Evolutionary conservation across 2,797 vertebrate genomes (phyloP).

Genomic region (Cynodonichthys magdalenae): DNA sequence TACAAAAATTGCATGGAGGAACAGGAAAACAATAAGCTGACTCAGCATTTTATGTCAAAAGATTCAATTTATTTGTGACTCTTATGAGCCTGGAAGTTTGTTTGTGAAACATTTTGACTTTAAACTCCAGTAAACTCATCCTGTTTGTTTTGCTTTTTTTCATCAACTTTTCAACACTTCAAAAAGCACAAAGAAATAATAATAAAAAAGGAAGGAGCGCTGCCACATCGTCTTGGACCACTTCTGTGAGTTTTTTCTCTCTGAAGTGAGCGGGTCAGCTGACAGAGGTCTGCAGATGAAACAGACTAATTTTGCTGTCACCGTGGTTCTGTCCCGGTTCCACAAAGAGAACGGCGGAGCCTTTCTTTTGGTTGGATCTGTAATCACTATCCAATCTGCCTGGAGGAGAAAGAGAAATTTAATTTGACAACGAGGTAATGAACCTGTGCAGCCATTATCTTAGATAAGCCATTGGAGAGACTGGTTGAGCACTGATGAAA

Average conservation of each 20-base stretch:
- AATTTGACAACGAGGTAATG: constrained; percentile 88
- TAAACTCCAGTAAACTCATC: no score
- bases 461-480: constrained; percentile 84
- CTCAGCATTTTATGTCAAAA: no score
- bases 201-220: neutral
- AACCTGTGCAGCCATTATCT: constrained; percentile 85
- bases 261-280: constrained; percentile 33
- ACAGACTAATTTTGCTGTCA: constrained; percentile 53
- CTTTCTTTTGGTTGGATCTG: constrained; percentile 78
- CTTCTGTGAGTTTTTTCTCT: constrained; percentile 13
- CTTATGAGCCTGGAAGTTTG: no score
- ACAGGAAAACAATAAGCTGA: no score
- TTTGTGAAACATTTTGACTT: no score
- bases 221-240: constrained; percentile 13
- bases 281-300: constrained; percentile 51
- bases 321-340: constrained; percentile 50
- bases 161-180: constrained; percentile 10
- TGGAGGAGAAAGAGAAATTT: constrained; percentile 82
- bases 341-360: constrained; percentile 63
- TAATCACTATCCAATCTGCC: constrained; percentile 84
- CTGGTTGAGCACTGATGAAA: constrained; percentile 85
- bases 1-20: no score
- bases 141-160: neutral
- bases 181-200: neutral
- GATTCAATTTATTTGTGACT: no score